A percentile compares a stretch with the other conserved stretches of the same genome.
phyloP scores from a whole-genome alignment of 1,140 invertebrate genomes.

The Tetragnatha versicolor region DNA sequence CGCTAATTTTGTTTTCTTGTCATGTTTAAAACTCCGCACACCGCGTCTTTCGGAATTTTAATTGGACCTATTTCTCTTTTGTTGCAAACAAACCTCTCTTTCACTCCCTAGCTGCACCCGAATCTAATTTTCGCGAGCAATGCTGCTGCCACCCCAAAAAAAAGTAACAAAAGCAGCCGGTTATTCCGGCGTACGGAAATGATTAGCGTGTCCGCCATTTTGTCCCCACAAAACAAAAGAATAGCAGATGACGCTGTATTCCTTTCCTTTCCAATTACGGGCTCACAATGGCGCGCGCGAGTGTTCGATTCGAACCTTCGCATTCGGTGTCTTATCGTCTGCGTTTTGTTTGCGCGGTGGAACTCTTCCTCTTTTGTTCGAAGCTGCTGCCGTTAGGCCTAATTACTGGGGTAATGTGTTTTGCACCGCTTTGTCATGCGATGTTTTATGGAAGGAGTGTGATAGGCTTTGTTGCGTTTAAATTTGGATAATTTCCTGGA shows the following conservation, averaged over 20 bases:
- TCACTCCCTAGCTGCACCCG: background rate
- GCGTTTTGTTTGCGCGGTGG: background rate
- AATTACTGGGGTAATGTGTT: constrained; percentile 4
- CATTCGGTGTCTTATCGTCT: background rate
- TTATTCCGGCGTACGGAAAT: constrained; percentile 12
- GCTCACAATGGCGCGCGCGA: background rate
- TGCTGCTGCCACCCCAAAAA: background rate
- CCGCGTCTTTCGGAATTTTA: constrained; percentile 7
- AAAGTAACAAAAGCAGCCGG: background rate
- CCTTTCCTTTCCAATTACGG: constrained; percentile 23
- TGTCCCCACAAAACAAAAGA: constrained; percentile 7
- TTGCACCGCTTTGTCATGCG: background rate
- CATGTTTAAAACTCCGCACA: background rate
- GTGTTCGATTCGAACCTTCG: background rate
- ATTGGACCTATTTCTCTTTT: constrained; percentile 18
- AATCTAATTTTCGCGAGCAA: constrained; percentile 29
- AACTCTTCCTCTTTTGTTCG: background rate
- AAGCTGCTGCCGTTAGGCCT: background rate
- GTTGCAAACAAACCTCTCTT: constrained; percentile 4
- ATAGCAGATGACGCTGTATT: constrained; percentile 7
- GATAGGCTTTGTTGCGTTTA: background rate
- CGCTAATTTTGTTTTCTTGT: constrained; percentile 11
- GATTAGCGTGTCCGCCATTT: constrained; percentile 6
- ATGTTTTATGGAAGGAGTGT: constrained; percentile 1
- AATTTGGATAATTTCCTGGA: background rate